phyloP scores from a whole-genome alignment of 2,113 vertebrate genomes.

The Brachypteracias leptosomus region DNA sequence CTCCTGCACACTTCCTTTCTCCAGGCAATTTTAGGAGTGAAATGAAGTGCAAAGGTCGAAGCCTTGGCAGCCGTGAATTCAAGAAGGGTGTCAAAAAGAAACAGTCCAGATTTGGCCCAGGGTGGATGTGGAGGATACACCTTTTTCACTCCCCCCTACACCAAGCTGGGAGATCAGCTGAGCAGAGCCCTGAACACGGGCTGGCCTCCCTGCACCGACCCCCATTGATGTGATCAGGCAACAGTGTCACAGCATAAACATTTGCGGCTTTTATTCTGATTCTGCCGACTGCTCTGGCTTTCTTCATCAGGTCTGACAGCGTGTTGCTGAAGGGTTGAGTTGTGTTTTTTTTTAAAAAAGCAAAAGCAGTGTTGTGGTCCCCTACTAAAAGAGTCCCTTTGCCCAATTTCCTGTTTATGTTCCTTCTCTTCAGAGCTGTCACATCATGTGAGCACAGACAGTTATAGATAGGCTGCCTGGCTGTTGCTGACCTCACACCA shows the following conservation, averaged over 20 bases:
- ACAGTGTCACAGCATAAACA: background rate
- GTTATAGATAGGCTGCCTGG: slow-evolving; percentile 66
- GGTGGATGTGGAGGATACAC: background rate
- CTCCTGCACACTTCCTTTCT: slow-evolving; percentile 55
- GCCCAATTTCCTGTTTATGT: slow-evolving; percentile 77
- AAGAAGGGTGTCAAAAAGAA: background rate
- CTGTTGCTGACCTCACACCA: slow-evolving; percentile 65
- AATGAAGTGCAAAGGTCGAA: slow-evolving; percentile 42
- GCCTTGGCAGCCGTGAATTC: background rate
- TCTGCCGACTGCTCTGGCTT: background rate
- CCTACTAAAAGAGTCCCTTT: slow-evolving; percentile 56
- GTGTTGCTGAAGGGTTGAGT: background rate
- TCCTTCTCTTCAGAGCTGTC: slow-evolving; percentile 37
- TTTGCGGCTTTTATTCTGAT: background rate
- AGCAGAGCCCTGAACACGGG: background rate
- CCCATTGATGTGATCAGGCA: background rate
- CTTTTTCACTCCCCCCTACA: background rate
- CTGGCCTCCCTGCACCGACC: background rate
- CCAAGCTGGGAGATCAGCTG: background rate
- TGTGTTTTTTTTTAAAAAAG: background rate
- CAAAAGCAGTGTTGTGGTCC: background rate
- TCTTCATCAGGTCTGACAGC: background rate
- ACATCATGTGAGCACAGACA: slow-evolving; percentile 70
- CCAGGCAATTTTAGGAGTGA: slow-evolving; percentile 27
- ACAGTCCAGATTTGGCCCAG: background rate